These are phyloP conservation scores for Cylas formicarius DNA, from an alignment of 1,140 invertebrate species.

Conservation along the genomic window DNA sequence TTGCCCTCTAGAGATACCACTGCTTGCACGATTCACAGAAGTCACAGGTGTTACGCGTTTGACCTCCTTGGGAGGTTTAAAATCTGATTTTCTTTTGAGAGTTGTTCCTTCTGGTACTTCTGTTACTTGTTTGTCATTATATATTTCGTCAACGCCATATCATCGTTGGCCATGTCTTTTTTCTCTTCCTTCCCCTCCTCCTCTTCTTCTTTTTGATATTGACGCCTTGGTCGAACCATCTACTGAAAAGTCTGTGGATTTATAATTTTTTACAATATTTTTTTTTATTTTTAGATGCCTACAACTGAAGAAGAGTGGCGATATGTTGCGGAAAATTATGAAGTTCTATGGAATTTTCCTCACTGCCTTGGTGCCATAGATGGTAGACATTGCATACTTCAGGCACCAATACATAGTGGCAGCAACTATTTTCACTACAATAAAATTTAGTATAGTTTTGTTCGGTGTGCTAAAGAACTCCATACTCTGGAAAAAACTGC, in stretches of 20 bases:
- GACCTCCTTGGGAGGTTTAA: too few species aligned
- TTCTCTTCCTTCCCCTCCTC: conserved; percentile 7
- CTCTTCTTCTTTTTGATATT: conserved; percentile 5
- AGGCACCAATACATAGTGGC: conserved; percentile 10
- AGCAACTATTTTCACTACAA: conserved; percentile 9
- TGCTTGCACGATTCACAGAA: conserved; percentile 6
- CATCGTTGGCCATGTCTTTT: conserved; percentile 6
- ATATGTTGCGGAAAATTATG: conserved; percentile 3
- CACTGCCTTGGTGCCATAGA: too few species aligned
- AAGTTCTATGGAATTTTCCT: too few species aligned
- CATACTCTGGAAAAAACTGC: conserved; percentile 9
- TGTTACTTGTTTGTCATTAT: too few species aligned
- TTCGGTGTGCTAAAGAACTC: conserved; percentile 6
- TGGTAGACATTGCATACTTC: conserved; percentile 3
- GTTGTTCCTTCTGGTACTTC: conserved; percentile 11
- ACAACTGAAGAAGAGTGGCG: conserved; percentile 10
- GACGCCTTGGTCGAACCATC: conserved; percentile 12
- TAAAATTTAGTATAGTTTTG: neutral
- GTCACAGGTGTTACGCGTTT: conserved; percentile 3
- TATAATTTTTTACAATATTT: conserved; percentile 38
- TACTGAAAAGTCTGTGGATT: conserved; percentile 13
- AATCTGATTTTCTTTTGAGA: conserved; percentile 8
- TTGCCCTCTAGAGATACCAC: conserved; percentile 7
- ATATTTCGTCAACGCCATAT: too few species aligned
- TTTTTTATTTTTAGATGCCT: conserved; percentile 18